Base-by-base conservation (phyloP, 2,113 vertebrate species). In the Pachyramphus minor region DNA sequence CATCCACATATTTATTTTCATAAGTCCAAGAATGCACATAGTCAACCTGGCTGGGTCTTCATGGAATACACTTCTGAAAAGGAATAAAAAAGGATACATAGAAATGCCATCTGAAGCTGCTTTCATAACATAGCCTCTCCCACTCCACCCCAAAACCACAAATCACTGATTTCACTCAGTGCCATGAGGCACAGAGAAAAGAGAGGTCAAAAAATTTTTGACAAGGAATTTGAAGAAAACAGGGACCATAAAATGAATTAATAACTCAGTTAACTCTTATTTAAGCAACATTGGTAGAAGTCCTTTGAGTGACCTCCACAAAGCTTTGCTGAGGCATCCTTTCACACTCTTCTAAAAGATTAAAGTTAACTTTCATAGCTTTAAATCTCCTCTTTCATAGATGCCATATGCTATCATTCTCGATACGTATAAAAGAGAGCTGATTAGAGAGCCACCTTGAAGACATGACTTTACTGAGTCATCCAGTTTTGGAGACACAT, bases 341-440 rank as follows among this genome's bases (percentile, higher is more conserved):
- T 94, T 93, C 74, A 77, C 59, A 60, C 6, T 47, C 8, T 59
- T 84, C 76, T 44, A 4, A 27, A 95, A 89, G 80, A 89, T 55
- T 58, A 95, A 90, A 93, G 52, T 56, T 60, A 87, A 55, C 69
- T 62, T 92, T 56, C 60, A 49, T 14, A 60, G 91, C 56, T 95
- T 93, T 92, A 78, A 84, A 92, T 84, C 47, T 81, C 52, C 56
- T 63, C n/a, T 95, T 92, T 84, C 89, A 93, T 22, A 92, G 76
- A 72, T 87, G 86, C 68, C 88, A 71, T 81, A 63, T 84, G 86
- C 33, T 95, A 30, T 90, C 35, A 73, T 74, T 77, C 89, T 81
- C 78, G 76, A 63, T 89, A 67, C 0, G 0, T 72, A 42, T 50
- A 64, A 66, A 94, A 90, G 58, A 68, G 31, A 81, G 47, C 52